A percentile compares a stretch with the other conserved stretches of the same genome.
Evolutionary conservation across 2,113 vertebrate genomes (phyloP).

Genomic region (Formicarius rufipectus): DNA sequence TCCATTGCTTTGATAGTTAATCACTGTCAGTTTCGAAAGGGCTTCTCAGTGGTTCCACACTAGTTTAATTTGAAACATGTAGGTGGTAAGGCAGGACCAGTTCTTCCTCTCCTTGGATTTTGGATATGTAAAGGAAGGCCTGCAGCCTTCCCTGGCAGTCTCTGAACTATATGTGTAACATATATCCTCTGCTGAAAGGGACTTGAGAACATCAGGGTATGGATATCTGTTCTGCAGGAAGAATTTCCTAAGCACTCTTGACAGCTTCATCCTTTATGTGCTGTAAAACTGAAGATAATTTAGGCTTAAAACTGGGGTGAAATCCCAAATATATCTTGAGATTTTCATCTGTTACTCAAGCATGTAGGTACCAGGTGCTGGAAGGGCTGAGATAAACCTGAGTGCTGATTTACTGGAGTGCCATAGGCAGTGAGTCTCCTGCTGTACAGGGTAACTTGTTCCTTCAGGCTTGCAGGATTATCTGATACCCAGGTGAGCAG

Average conservation of each 20-base stretch:
- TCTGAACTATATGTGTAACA: background rate
- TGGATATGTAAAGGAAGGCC: background rate
- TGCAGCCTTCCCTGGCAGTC: background rate
- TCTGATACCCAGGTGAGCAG: background rate
- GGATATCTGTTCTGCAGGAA: background rate
- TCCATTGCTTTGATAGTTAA: background rate
- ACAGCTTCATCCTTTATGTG: background rate
- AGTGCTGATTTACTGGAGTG: background rate
- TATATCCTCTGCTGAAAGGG: background rate
- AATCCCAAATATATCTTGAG: background rate
- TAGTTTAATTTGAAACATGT: background rate
- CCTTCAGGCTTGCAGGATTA: background rate
- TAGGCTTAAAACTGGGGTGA: background rate
- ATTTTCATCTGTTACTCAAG: background rate
- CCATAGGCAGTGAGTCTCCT: accelerated
- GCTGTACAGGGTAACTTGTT: background rate
- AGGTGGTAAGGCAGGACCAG: background rate
- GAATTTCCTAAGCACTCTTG: background rate
- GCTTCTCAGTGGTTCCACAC: background rate
- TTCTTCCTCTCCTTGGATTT: background rate
- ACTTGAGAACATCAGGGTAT: background rate
- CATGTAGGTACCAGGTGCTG: background rate
- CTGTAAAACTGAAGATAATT: background rate
- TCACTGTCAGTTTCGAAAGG: background rate
- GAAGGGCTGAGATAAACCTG: background rate